Evolutionary conservation across 2,888 invertebrate species (phyloP).

Genomic region (Pseudococcus jackbeardsleyi): DNA sequence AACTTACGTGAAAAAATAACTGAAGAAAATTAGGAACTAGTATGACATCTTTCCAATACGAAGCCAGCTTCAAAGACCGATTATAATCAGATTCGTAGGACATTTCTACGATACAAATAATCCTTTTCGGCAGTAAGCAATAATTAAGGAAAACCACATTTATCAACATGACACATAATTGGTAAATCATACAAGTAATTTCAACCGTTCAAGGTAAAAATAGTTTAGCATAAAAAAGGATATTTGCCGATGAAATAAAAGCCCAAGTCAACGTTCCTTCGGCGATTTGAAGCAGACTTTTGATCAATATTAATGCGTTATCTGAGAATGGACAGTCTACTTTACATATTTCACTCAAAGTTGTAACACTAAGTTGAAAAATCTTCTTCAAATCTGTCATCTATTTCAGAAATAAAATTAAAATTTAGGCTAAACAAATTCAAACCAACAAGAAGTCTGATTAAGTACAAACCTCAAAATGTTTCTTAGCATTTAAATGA

Average conservation of each 20-base stretch:
- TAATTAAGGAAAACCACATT: slow-evolving; percentile 68
- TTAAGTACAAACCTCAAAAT: slow-evolving; percentile 81
- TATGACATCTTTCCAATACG: slow-evolving; percentile 83
- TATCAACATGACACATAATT: slow-evolving; percentile 9
- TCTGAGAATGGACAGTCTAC: slow-evolving; percentile 72
- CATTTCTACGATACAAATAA: slow-evolving; percentile 80
- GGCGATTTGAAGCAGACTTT: slow-evolving; percentile 81
- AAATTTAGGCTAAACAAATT: slow-evolving; percentile 7
- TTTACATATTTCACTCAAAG: slow-evolving; percentile 75
- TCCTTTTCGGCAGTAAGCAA: slow-evolving; percentile 75
- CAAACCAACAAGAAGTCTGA: background rate
- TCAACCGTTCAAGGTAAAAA: background rate
- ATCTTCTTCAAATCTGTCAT: slow-evolving; percentile 82
- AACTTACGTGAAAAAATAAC: slow-evolving; percentile 80
- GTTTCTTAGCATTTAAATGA: slow-evolving; percentile 84
- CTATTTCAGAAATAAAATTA: slow-evolving; percentile 69
- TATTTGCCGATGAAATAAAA: slow-evolving; percentile 77
- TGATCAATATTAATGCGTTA: slow-evolving; percentile 75
- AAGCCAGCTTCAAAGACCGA: slow-evolving; percentile 74
- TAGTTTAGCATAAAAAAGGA: slow-evolving; percentile 70
- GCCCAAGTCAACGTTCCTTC: slow-evolving; percentile 87
- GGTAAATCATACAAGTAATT: background rate
- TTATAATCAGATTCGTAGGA: slow-evolving; percentile 79
- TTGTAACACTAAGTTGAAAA: slow-evolving; percentile 80
- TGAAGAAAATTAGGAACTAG: slow-evolving; percentile 81